Evolutionary conservation across 2,888 invertebrate species (phyloP), one percentile per base, ranked within the genome.

Genomic region (Stenchaetothrips biformis): DNA sequence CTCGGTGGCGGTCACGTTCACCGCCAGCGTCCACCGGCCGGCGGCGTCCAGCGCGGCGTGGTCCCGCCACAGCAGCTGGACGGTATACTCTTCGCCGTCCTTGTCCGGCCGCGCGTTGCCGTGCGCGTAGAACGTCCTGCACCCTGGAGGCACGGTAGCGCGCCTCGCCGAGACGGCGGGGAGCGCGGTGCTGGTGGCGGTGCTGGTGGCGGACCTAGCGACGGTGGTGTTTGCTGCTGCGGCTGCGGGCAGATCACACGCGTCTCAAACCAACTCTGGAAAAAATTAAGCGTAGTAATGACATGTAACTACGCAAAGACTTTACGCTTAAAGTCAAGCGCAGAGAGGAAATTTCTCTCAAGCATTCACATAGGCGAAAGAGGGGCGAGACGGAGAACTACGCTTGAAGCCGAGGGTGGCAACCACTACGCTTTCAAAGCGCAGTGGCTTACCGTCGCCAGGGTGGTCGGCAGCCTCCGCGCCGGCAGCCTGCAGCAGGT

Each of bases 1-100:
- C 67, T 67, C 67, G 21, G 67, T 67, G 67, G 21, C 67, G n/a
- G 67, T 67, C 67, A 67, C 67, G 67, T 67, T 67, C 21, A 67
- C 67, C 7, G 67, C 21, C n/a, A 67, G 67, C 67, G 67, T 67
- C 67, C 67, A 21, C 67, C 9, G 8, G 67, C 53, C 53, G 53
- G 21, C 21, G 4, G 67, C 21, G n/a, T 18, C 67, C n/a, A 3
- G 67, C n/a, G 21, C 67, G 21, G 67, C 67, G 67, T 67, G 67
- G 4, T 67, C 67, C n/a, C 67, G 67, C 67, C 67, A 67, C 67
- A 67, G 21, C n/a, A 67, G 67, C 67, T 7, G 67, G n/a, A 21
- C 21, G 67, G 7, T n/a, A 21, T 67, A 67, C 67, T 67, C 67
- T 7, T 9, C n/a, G 67, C 67, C 67, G 67, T 67, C 67, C 67